Evolutionary conservation across 2,888 invertebrate species (phyloP).

Genomic region (Xanthia togata): DNA sequence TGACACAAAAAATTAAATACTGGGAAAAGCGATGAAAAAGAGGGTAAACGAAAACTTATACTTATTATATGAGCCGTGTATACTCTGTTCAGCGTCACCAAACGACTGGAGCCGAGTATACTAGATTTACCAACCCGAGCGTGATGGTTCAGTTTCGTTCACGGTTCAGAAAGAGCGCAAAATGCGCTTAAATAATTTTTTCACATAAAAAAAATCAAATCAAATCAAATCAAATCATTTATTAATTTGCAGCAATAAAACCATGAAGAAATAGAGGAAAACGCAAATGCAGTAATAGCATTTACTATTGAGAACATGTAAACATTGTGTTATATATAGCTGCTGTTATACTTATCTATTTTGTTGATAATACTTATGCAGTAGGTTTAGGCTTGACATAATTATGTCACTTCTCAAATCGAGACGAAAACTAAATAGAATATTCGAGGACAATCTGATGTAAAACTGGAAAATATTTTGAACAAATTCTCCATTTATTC

Average conservation of each 20-base stretch:
- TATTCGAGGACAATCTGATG: not conserved
- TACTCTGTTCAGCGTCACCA: not conserved
- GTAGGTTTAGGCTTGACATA: not conserved
- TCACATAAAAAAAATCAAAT: too few relatives aligned
- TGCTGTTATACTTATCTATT: not conserved
- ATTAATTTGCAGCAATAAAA: too few relatives aligned
- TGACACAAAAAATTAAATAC: not conserved
- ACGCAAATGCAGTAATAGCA: not conserved
- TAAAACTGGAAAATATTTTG: too few relatives aligned
- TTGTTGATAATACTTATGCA: not conserved
- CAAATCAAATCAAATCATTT: too few relatives aligned
- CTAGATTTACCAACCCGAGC: not conserved
- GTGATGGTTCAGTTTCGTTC: not conserved
- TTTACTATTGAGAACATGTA: not conserved
- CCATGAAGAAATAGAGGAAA: not conserved
- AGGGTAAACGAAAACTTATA: not conserved
- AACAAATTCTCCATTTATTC: too few relatives aligned
- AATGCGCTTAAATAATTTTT: not conserved
- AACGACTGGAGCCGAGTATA: not conserved
- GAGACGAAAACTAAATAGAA: too few relatives aligned
- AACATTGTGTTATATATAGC: not conserved
- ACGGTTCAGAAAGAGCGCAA: not conserved
- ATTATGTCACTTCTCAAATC: not conserved
- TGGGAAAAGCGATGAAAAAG: not conserved
- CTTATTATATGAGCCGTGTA: not conserved